Base-by-base conservation (phyloP, 1,140 invertebrate species). In the Sinella curviseta region DNA sequence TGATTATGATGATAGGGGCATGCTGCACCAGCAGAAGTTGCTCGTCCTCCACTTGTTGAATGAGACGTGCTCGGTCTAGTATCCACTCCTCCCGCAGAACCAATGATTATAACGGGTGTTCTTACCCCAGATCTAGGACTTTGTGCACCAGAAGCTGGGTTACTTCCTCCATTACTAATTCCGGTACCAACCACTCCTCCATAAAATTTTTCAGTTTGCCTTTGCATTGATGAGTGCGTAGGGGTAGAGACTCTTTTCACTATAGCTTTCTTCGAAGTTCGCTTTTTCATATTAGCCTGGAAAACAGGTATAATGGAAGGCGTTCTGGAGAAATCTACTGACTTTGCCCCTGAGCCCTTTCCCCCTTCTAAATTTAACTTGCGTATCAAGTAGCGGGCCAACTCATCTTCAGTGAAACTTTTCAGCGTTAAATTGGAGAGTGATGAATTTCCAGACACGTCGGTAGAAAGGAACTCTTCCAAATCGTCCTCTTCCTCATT, bases 191-290 rank as follows among this genome's bases (percentile, higher is more conserved):
- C 30, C 60, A 67, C 60, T 24, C 8, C n/a, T 74, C 12, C 30
- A 74, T 30, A 8, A 31, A 31, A 36, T 48, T 81, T 81, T 60
- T 75, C 55, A 2, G 55, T 78, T 60, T 77, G 60, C 33, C 76
- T 67, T 8, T 54, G 74, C n/a, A 81, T 28, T 0, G 81, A 79
- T 1, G 81, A 79, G 30, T 79, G 73, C 26, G 81, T 82, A 54
- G 81, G 81, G 0, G 39, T 67, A 8, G 78, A 77, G 1, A 82
- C 75, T 34, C 81, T 48, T 73, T 78, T 70, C 24, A 80, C 54
- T 55, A 82, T 82, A 0, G 81, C 78, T 39, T 76, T 79, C 36
- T 77, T 80, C 0, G 76, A 77, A 65, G 77, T 74, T 1, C 14
- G 31, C 55, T 70, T 77, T 48, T 73, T 77, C 16, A 30, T 77